phyloP scores from a whole-genome alignment of 2,888 invertebrate species.

The Odontocerum albicorne region DNA sequence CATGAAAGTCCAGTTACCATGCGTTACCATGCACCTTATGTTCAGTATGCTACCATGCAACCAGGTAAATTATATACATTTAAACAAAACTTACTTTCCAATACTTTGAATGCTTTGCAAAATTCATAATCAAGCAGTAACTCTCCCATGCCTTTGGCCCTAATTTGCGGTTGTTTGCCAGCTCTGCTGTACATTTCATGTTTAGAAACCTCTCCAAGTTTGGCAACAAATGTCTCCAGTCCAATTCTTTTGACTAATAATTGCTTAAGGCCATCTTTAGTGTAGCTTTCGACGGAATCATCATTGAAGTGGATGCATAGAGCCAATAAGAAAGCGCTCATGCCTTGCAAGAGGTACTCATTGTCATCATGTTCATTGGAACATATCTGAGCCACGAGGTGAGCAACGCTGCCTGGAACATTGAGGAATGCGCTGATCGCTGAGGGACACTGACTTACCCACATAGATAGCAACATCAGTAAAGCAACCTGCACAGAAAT shows the following conservation, averaged over 20 bases:
- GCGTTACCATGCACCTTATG: too few relatives aligned
- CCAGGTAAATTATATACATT: too few relatives aligned
- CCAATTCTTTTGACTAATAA: constrained; percentile 89
- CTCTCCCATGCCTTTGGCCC: constrained; percentile 73
- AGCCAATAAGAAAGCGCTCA: constrained; percentile 91
- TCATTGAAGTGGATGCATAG: constrained; percentile 90
- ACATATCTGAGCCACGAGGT: constrained; percentile 77
- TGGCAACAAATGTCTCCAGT: constrained; percentile 82
- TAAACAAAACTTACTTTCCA: constrained; percentile 65
- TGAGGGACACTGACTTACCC: constrained; percentile 81
- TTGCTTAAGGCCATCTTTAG: constrained; percentile 77
- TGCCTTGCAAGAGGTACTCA: constrained; percentile 83
- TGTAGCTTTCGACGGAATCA: constrained; percentile 73
- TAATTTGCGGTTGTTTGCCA: constrained; percentile 89
- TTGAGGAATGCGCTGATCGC: constrained; percentile 83
- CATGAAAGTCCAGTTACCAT: too few relatives aligned
- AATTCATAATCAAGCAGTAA: constrained; percentile 94
- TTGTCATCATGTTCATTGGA: constrained; percentile 89
- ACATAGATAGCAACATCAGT: constrained; percentile 85
- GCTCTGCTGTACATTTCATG: constrained; percentile 92
- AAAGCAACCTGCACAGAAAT: constrained; percentile 69
- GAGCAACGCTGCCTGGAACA: constrained; percentile 80
- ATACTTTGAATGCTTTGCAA: constrained; percentile 83
- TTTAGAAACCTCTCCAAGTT: constrained; percentile 81
- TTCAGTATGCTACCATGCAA: too few relatives aligned